Evolutionary conservation across 2,888 invertebrate genomes (phyloP), one percentile per base, ranked within the genome.

Genomic region (Petrolisthes cinctipes): DNA sequence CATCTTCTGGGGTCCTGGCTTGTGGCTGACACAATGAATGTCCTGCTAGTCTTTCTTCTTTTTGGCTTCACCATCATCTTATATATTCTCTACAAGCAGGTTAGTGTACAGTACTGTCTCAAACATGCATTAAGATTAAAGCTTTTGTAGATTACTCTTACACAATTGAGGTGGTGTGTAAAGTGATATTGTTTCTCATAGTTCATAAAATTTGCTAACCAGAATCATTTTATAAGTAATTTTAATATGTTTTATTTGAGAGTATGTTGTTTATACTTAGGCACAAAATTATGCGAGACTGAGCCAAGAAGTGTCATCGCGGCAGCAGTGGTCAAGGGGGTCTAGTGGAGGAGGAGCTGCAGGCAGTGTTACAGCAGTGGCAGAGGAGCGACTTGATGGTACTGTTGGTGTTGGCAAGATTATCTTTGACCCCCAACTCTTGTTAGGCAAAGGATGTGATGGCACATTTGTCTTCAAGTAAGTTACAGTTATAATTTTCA

Each of bases 371-470:
- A 94, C 95, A 0, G 94, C 95, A 0, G 92, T 94, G 68, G 92
- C 95, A 1, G 94, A 95, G 91, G 95, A 95, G 88, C 92, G 95
- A 0, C 95, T 95, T 0, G 95, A 95, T 82, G 96, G 96, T 0
- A 93, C 94, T 86, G 94, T 95, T 17, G 94, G 95, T 91, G 95
- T 99, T 68, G 99, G 99, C 0, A 97, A 97, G 93, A 98, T 99
- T 86, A 95, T 95, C 23, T 99, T 98, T 92, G 95, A 97, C 92
- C 96, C 97, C 0, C 95, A 95, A 83, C 95, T 96, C 91, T 95
- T 98, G 53, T 93, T 99, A 6, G 99, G 99, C 0, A 98, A 98
- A 93, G 99, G 99, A 0, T 99, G 99, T 92, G 98, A 99, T 92
- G 99, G 99, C 68, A 99, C 99, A 0, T 97, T 98, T 93, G 99